Percentiles rank a stretch among this genome's conserved stretches.
phyloP scores from a whole-genome alignment of 64 coral and sea anemone species.

The Acropora yongei region DNA sequence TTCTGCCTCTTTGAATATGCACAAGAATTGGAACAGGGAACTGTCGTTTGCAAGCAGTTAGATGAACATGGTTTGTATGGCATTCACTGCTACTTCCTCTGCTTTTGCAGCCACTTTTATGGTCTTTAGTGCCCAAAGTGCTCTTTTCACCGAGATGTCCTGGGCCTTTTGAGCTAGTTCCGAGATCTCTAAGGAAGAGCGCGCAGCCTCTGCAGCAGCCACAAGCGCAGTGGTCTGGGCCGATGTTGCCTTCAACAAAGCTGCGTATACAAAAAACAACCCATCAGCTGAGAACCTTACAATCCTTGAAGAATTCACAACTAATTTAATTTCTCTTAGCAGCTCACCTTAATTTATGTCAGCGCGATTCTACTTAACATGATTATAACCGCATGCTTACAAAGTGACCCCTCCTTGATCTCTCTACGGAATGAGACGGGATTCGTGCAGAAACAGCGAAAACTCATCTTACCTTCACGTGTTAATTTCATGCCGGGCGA shows the following conservation, averaged over 20 bases:
- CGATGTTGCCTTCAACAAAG: constrained; percentile 86
- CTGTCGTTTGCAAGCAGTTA: constrained; percentile 5
- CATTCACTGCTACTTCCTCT: constrained; percentile 93
- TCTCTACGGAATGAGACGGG: no score
- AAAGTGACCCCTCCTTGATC: no score
- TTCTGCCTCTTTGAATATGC: no score
- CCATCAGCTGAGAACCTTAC: not conserved
- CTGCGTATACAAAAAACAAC: not conserved
- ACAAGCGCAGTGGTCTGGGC: constrained; percentile 95
- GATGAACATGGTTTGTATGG: constrained; percentile 91
- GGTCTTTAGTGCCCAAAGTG: constrained; percentile 77
- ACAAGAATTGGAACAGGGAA: no score
- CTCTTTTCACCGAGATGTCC: constrained; percentile 87
- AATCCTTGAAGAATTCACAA: not conserved
- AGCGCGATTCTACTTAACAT: no score
- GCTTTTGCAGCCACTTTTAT: constrained; percentile 87
- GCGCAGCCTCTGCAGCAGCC: constrained; percentile 90
- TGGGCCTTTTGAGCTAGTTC: constrained; percentile 87
- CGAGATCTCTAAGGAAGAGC: constrained; percentile 85
- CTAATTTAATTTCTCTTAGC: not conserved
- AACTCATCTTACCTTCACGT: constrained; percentile 35
- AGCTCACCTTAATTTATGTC: not conserved
- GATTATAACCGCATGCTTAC: no score
- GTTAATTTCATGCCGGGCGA: constrained; percentile 40
- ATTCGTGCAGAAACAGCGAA: no score